phyloP scores from a whole-genome alignment of 1,140 invertebrate species.

The Habropoda laboriosa region DNA sequence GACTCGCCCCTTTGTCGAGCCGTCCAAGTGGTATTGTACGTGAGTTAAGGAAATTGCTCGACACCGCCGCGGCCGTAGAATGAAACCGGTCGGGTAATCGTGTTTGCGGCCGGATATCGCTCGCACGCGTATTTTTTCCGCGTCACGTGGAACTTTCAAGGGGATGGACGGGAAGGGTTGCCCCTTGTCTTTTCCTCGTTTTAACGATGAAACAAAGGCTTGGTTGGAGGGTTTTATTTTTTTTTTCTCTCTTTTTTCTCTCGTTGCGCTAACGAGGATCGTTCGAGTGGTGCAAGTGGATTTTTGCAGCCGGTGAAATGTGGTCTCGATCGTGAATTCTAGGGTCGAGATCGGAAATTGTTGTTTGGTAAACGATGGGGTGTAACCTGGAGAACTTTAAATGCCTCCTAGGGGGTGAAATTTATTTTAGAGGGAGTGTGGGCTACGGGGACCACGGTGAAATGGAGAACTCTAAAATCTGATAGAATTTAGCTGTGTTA shows the following conservation, averaged over 20 bases:
- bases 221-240: background rate
- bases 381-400: background rate
- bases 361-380: background rate
- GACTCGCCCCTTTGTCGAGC: constrained; percentile 9
- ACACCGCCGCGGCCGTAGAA: background rate
- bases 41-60: constrained; percentile 41
- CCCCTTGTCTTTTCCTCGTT: background rate
- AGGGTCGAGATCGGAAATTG: background rate
- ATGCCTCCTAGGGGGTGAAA: background rate
- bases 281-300: background rate
- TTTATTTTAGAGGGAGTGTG: background rate
- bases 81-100: constrained; percentile 13
- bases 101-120: background rate
- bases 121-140: background rate
- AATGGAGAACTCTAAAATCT: too few species aligned
- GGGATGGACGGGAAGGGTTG: background rate
- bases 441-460: background rate
- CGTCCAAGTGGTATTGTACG: constrained; percentile 26
- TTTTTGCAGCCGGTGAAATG: background rate
- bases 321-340: background rate
- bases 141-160: background rate
- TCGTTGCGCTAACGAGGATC: background rate
- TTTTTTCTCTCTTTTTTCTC: background rate
- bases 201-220: background rate
- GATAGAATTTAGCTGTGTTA: too few species aligned